These are phyloP conservation scores for Luperina nickerlii DNA, from an alignment of 2,888 invertebrate genomes.

Conservation along the genomic window DNA sequence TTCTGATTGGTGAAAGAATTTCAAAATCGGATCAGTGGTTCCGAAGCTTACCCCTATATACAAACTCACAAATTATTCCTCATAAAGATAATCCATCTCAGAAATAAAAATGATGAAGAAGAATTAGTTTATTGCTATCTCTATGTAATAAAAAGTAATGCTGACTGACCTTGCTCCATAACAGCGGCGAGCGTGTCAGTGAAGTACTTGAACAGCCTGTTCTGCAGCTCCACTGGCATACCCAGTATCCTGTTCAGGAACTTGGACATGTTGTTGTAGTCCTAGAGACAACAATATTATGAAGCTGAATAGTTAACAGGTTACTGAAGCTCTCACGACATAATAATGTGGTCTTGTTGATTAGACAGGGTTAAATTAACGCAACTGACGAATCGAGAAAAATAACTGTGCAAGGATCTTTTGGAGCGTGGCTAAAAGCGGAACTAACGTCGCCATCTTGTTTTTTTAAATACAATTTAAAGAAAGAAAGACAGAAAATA, in stretches of 20 bases:
- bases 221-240: slow-evolving; percentile 99
- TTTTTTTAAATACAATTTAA: no score
- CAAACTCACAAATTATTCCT: not conserved
- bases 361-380: not conserved
- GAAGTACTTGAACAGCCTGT: slow-evolving; percentile 99
- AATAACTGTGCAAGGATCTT: no score
- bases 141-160: not conserved
- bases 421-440: no score
- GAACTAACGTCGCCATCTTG: no score
- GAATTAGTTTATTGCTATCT: not conserved
- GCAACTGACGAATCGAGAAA: no score
- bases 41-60: not conserved
- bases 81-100: not conserved
- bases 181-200: slow-evolving; percentile 98
- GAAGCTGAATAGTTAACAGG: not conserved
- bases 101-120: not conserved
- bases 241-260: slow-evolving; percentile 99
- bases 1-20: not conserved
- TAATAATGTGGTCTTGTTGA: not conserved
- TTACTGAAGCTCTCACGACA: no score
- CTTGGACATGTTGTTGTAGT: slow-evolving; percentile 99
- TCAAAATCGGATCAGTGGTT: not conserved
- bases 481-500: no score
- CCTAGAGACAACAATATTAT: slow-evolving; percentile 79
- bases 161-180: slow-evolving; percentile 95